A percentile compares a stretch with the other conserved stretches of the same genome.
Evolutionary conservation across 2,797 vertebrate genomes (phyloP).

Genomic region (Aeoliscus strigatus): DNA sequence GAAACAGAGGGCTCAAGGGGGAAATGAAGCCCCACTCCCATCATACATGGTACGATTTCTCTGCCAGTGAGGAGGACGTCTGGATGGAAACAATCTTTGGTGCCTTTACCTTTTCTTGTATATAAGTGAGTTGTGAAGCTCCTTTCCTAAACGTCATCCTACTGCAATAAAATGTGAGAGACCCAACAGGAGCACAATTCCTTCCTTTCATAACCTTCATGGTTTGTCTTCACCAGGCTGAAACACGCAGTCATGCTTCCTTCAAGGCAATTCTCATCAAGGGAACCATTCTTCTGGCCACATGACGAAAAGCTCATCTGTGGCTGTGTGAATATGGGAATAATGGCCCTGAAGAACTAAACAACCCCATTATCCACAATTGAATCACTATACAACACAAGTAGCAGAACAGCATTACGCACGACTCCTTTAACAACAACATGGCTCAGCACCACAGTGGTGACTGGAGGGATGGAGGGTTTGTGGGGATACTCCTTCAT

Average conservation of each 20-base stretch:
- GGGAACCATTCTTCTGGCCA: conserved; percentile 17
- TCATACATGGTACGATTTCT: too few species aligned
- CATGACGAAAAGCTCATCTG: conserved; percentile 37
- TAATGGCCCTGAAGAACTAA: conserved; percentile 26
- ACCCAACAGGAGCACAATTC: background rate
- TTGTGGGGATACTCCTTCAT: background rate
- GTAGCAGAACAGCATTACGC: conserved; percentile 13
- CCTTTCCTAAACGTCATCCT: background rate
- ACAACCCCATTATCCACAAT: conserved; percentile 28
- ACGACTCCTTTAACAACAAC: conserved; percentile 21
- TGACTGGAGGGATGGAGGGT: conserved; percentile 17
- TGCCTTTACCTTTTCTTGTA: too few species aligned
- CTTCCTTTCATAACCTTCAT: background rate
- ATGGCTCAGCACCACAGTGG: too few species aligned
- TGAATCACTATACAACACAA: conserved; percentile 25
- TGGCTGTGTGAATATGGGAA: conserved; percentile 11
- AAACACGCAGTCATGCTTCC: conserved; percentile 20
- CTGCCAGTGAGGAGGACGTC: too few species aligned
- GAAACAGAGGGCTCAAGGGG: too few species aligned
- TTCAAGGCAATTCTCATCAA: conserved; percentile 11
- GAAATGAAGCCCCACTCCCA: too few species aligned
- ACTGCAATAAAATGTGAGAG: conserved; percentile 1
- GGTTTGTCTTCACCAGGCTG: conserved; percentile 5
- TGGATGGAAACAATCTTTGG: too few species aligned
- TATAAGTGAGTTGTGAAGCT: background rate